Percentiles rank a stretch among this genome's conserved stretches.
Evolutionary conservation across 2,888 invertebrate species (phyloP).

Genomic region (Drosophila algonquin): DNA sequence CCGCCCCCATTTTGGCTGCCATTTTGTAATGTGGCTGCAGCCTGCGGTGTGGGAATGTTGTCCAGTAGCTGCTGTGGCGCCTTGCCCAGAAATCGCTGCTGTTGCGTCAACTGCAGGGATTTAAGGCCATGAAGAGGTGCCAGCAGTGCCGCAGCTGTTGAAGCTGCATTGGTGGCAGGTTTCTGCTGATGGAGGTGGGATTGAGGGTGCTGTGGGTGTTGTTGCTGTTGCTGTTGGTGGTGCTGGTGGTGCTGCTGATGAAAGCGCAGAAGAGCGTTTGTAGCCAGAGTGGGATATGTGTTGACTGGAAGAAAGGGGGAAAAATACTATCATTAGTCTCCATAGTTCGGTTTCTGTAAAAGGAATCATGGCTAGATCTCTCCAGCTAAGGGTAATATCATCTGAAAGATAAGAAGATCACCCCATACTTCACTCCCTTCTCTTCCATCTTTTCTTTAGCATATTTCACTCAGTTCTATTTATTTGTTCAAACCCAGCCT

Average conservation of each 20-base stretch:
- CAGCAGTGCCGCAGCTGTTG: constrained; percentile 65
- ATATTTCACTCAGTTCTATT: constrained; percentile 49
- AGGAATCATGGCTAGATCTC: no score
- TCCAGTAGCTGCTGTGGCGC: constrained; percentile 72
- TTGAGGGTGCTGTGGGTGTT: constrained; percentile 58
- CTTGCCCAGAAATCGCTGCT: constrained; percentile 66
- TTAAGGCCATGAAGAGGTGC: constrained; percentile 78
- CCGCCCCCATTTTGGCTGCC: constrained; percentile 32
- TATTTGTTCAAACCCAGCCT: constrained; percentile 50
- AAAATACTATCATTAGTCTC: background rate
- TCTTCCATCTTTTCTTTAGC: background rate
- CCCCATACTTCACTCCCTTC: background rate
- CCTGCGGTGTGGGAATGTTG: constrained; percentile 52
- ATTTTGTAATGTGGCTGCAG: constrained; percentile 43
- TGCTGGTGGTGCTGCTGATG: constrained; percentile 71
- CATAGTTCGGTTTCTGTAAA: no score
- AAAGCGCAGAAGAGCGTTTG: constrained; percentile 73
- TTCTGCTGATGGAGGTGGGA: constrained; percentile 56
- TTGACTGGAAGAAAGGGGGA: constrained; percentile 8
- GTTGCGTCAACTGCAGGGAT: constrained; percentile 74
- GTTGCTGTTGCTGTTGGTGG: constrained; percentile 52
- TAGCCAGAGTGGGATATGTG: constrained; percentile 67
- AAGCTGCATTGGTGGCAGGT: constrained; percentile 49
- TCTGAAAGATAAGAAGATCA: no score
- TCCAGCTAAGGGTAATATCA: no score